Conservation (phyloP, 2,888 invertebrate species). For the Pinctada fucata region DNA sequence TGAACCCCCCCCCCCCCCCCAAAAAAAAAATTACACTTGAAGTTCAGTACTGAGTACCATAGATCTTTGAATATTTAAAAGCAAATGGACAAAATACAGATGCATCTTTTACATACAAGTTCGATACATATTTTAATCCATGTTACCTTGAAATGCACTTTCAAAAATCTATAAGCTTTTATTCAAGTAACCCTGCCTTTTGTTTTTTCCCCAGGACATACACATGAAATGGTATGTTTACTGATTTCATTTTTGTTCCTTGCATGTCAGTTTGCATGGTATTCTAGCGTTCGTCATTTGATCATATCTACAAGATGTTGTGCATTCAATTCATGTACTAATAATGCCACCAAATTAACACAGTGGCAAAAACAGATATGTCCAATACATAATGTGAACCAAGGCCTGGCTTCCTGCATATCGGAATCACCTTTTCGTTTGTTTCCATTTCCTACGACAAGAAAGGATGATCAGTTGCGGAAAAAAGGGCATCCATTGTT, state of each 20-base stretch:
- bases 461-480: background rate
- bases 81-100: too few species aligned
- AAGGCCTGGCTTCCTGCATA: background rate
- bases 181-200: background rate
- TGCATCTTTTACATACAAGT: too few species aligned
- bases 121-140: too few species aligned
- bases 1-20: too few species aligned
- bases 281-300: background rate
- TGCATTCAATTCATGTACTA: slow-evolving; percentile 5
- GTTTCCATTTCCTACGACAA: background rate
- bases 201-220: background rate
- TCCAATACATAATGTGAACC: background rate
- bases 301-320: background rate
- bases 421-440: background rate
- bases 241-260: background rate
- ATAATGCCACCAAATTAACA: background rate
- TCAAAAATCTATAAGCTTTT: too few species aligned
- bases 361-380: slow-evolving; percentile 5
- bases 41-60: too few species aligned
- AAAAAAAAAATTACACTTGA: too few species aligned
- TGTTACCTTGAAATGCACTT: too few species aligned
- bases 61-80: too few species aligned
- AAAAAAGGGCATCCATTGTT: background rate
- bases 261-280: slow-evolving; percentile 1
- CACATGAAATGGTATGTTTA: background rate